Conservation (phyloP, 2,888 invertebrate species). For the Carcina quercana region DNA sequence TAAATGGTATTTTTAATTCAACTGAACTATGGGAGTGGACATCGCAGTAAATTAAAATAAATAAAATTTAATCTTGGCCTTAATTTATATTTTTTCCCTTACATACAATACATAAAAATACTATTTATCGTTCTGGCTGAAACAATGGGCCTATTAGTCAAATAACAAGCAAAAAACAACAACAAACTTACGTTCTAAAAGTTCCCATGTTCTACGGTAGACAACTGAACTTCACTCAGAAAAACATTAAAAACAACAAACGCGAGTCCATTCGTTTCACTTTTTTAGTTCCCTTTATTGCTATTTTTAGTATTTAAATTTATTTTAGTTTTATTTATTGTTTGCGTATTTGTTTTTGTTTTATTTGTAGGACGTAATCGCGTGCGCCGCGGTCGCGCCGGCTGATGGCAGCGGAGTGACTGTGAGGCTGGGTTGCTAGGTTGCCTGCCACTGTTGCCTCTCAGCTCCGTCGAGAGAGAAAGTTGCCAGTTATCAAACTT, state of each 20-base stretch:
- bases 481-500: slow-evolving; percentile 68
- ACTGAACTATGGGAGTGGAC: too few relatives aligned
- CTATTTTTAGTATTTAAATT: too few relatives aligned
- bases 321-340: too few relatives aligned
- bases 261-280: slow-evolving; percentile 24
- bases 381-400: slow-evolving; percentile 51
- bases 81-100: too few relatives aligned
- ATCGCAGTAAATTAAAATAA: too few relatives aligned
- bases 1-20: too few relatives aligned
- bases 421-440: slow-evolving; percentile 24
- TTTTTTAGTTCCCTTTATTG: slow-evolving; percentile 11
- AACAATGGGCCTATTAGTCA: too few relatives aligned
- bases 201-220: slow-evolving; percentile 51
- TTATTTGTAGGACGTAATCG: too few relatives aligned
- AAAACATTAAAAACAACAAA: slow-evolving; percentile 36
- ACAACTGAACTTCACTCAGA: slow-evolving; percentile 43
- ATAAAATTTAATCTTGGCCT: too few relatives aligned
- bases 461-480: slow-evolving; percentile 52
- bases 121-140: too few relatives aligned
- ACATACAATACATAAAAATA: too few relatives aligned
- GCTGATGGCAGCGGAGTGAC: slow-evolving; percentile 51
- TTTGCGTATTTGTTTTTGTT: too few relatives aligned
- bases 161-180: slow-evolving; percentile 17
- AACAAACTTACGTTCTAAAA: slow-evolving; percentile 48
- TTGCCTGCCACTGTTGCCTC: slow-evolving; percentile 12